A percentile compares a stretch with the other conserved stretches of the same genome.
phyloP scores from a whole-genome alignment of 2,113 vertebrate species.

The Salvelinus fontinalis region DNA sequence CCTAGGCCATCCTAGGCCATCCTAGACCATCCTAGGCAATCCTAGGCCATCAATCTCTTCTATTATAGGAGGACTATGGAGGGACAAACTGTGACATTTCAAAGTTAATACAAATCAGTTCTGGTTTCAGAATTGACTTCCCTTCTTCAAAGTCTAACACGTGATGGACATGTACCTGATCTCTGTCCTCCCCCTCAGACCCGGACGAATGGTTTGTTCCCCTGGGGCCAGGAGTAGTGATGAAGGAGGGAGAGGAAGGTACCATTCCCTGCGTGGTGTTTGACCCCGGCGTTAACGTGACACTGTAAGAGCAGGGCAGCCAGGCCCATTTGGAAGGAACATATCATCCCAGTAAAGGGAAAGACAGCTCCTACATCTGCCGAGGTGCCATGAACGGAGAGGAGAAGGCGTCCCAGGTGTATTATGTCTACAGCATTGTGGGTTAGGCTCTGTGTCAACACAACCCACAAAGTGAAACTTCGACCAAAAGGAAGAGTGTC shows the following conservation, averaged over 20 bases:
- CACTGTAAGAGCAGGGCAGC: slow-evolving; percentile 77
- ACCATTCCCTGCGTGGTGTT: slow-evolving; percentile 90
- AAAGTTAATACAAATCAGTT: too few relatives aligned
- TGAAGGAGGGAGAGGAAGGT: slow-evolving; percentile 73
- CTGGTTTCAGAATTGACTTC: too few relatives aligned
- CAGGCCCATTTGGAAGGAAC: slow-evolving; percentile 56
- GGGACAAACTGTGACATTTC: too few relatives aligned
- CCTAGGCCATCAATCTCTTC: too few relatives aligned
- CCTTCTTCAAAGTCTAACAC: too few relatives aligned
- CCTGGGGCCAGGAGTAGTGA: slow-evolving; percentile 72
- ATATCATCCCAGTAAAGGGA: slow-evolving; percentile 80
- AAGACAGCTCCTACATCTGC: slow-evolving; percentile 86
- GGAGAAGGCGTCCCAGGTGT: slow-evolving; percentile 78
- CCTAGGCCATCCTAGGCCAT: too few relatives aligned
- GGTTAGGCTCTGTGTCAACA: slow-evolving; percentile 65
- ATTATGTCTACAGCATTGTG: slow-evolving; percentile 83
- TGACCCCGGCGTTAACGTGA: slow-evolving; percentile 80
- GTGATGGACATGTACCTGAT: too few relatives aligned
- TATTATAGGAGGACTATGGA: too few relatives aligned
- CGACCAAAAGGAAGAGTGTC: too few relatives aligned
- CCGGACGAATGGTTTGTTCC: slow-evolving; percentile 83
- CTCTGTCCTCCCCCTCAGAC: slow-evolving; percentile 65
- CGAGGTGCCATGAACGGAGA: slow-evolving; percentile 68
- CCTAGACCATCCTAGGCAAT: too few relatives aligned
- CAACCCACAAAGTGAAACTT: too few relatives aligned